phyloP scores from a whole-genome alignment of 2,888 invertebrate species.

The Zelleria hepariella region DNA sequence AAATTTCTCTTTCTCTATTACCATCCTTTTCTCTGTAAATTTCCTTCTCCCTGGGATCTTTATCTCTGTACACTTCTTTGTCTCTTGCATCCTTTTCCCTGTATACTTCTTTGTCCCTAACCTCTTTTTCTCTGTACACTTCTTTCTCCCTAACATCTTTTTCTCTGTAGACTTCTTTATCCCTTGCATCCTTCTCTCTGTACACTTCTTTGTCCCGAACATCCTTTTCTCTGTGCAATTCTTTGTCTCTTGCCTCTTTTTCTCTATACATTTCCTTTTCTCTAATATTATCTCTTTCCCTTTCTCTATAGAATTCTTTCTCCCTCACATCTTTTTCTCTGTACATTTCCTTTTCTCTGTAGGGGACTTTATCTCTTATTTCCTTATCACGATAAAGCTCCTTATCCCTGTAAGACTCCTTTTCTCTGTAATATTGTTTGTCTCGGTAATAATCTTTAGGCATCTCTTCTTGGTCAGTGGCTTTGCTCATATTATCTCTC shows the following conservation, averaged over 20 bases:
- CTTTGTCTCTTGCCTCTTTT: constrained; percentile 25
- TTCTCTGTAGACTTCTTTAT: constrained; percentile 36
- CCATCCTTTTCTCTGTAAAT: constrained; percentile 33
- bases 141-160: constrained; percentile 27
- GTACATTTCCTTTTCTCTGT: constrained; percentile 34
- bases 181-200: constrained; percentile 38
- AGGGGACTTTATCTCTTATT: constrained; percentile 25
- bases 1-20: constrained; percentile 26
- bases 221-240: constrained; percentile 24
- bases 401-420: constrained; percentile 32
- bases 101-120: constrained; percentile 26
- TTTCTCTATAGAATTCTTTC: constrained; percentile 31
- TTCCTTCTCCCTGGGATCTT: constrained; percentile 16
- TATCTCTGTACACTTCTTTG: constrained; percentile 36
- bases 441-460: constrained; percentile 64
- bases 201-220: constrained; percentile 30
- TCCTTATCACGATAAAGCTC: constrained; percentile 38
- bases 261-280: constrained; percentile 39
- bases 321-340: constrained; percentile 37
- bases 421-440: constrained; percentile 50
- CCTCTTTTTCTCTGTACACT: constrained; percentile 36
- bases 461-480: constrained; percentile 53
- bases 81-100: constrained; percentile 37
- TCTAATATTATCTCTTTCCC: constrained; percentile 32
- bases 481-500: constrained; percentile 46